Base-by-base conservation (phyloP, 1,140 invertebrate genomes). In the Leptoteleia sp. region DNA sequence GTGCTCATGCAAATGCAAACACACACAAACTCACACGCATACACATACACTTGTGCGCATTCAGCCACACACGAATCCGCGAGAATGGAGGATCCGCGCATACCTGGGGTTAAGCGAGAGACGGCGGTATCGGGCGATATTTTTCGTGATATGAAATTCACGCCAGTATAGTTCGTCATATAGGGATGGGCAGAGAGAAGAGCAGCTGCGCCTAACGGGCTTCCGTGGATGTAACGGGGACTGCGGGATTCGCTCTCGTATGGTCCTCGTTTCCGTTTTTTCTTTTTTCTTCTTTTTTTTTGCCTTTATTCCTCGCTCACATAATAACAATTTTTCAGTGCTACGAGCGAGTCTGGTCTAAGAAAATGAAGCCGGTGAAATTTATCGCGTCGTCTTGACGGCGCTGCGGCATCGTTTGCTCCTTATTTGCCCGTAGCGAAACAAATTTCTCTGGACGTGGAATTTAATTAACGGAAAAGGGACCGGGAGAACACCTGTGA, bases 101-200 rank as follows among this genome's bases (percentile, higher is more conserved):
- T 65, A 70, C 59, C 70, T 78, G 65, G 67, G 57, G 48, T 65
- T 72, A 33, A 50, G 40, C 45, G 54, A 48, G 55, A 76, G 57
- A 71, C 59, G 62, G 27, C 48, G 19, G 35, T 76, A 76, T 76
- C 75, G 65, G 64, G 73, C 65, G 75, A 84, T 86, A 84, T 84
- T 85, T 85, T 76, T 75, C 76, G 78, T 67, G 79, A 84, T 64
- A 85, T 85, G 70, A 83, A 85, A 85, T 82, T 86, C 78, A 65
- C 71, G 76, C 64, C 48, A 55, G 33, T 42, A 47, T 79, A 81
- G 80, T 86, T 77, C 79, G 79, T 85, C 83, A 83, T 80, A 35
- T 33, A 19, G 52, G 71, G 61, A 76, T 79, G 64, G 52, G 71
- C 71, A 67, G 71, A 19, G 71, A 42, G 57, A 33, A 72, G 59